Percentiles rank a stretch among this genome's conserved stretches.
phyloP scores from a whole-genome alignment of 2,888 invertebrate species.

The Dugesia japonica region DNA sequence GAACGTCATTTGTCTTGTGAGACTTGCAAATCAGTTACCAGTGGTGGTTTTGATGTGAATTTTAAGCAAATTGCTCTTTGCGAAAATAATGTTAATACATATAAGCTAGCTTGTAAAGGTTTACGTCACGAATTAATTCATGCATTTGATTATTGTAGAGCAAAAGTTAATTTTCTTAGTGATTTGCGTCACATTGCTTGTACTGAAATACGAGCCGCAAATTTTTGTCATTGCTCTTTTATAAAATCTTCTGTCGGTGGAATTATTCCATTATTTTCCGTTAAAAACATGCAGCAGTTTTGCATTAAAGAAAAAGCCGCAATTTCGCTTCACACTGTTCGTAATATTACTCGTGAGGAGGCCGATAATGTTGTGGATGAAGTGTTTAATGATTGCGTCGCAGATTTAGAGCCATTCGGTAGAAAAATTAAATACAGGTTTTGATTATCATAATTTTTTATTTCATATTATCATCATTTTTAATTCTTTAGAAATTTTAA shows the following conservation, averaged over 20 bases:
- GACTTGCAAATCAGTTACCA: background rate
- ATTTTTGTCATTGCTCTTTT: constrained; percentile 77
- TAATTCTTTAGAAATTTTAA: no score
- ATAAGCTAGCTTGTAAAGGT: constrained; percentile 49
- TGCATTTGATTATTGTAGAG: constrained; percentile 81
- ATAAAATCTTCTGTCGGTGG: constrained; percentile 64
- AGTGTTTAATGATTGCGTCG: constrained; percentile 75
- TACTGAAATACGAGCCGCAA: constrained; percentile 69
- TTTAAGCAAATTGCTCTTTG: constrained; percentile 65
- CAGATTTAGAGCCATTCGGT: constrained; percentile 77
- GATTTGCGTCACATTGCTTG: constrained; percentile 72
- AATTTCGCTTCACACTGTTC: constrained; percentile 64
- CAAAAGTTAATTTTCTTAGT: constrained; percentile 71
- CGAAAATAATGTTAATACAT: constrained; percentile 59
- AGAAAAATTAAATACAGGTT: constrained; percentile 38
- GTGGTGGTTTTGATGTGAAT: constrained; percentile 14
- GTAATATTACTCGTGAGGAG: constrained; percentile 58
- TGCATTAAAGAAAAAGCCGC: constrained; percentile 77
- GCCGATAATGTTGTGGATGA: constrained; percentile 64
- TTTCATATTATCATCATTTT: no score
- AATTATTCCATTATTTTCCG: constrained; percentile 58
- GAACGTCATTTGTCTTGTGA: constrained; percentile 27
- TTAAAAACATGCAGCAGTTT: constrained; percentile 63
- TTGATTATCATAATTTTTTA: no score
- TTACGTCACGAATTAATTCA: constrained; percentile 81